A percentile compares a stretch with the other conserved stretches of the same genome.
Conservation (phyloP, 2,888 invertebrate genomes). For the Agriotes lineatus region DNA sequence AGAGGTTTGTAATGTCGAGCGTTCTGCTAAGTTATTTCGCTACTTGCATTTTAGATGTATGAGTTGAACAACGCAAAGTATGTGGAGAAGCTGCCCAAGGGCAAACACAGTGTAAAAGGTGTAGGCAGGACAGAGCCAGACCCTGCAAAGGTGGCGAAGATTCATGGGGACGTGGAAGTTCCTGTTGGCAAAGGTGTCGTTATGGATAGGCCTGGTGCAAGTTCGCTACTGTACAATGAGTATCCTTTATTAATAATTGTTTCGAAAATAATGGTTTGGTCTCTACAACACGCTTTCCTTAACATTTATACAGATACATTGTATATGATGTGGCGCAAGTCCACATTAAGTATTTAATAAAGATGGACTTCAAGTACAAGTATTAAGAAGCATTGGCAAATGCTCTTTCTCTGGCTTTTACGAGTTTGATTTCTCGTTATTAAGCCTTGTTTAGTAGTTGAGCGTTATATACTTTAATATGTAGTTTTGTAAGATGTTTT, state of each 20-base stretch:
- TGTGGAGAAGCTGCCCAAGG: slow-evolving; percentile 82
- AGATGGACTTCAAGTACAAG: slow-evolving; percentile 88
- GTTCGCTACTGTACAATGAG: slow-evolving; percentile 90
- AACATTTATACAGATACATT: slow-evolving; percentile 74
- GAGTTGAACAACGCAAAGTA: slow-evolving; percentile 80
- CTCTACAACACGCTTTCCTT: too few species aligned
- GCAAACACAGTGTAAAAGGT: slow-evolving; percentile 91
- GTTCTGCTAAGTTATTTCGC: not conserved
- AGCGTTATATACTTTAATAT: too few species aligned
- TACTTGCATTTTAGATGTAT: slow-evolving; percentile 70
- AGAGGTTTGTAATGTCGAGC: slow-evolving; percentile 76
- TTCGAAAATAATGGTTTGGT: too few species aligned
- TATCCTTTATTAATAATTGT: slow-evolving; percentile 72
- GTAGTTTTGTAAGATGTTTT: too few species aligned
- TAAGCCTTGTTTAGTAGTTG: too few species aligned
- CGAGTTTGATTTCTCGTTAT: not conserved
- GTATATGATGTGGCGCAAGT: slow-evolving; percentile 97
- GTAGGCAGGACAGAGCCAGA: slow-evolving; percentile 88
- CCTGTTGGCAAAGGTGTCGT: slow-evolving; percentile 78
- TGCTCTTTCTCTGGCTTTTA: not conserved
- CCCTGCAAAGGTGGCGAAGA: slow-evolving; percentile 66
- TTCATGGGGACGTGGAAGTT: slow-evolving; percentile 78
- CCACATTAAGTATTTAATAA: slow-evolving; percentile 88
- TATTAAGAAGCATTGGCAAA: slow-evolving; percentile 63
- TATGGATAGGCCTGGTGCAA: slow-evolving; percentile 59